Evolutionary conservation across 2,113 vertebrate species (phyloP), one percentile per base, ranked within the genome.

Genomic region (Athene noctua): DNA sequence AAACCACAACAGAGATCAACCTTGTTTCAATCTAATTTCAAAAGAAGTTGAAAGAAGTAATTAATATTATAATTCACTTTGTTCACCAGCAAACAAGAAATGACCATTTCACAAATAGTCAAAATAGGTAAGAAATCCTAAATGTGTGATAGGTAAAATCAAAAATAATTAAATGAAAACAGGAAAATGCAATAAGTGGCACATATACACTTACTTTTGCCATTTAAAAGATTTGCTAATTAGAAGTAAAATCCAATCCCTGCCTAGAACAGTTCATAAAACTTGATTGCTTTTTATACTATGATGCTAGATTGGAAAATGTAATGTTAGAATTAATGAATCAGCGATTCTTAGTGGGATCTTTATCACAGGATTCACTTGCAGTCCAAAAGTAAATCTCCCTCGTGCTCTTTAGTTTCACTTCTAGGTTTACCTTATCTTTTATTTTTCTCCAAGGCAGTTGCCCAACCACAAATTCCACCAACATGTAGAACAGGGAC

Each of bases 401-500:
- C 68, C n/a, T 62, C 10, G 3, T 25, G 52, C 42, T 61, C 27
- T 80, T 66, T 58, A 46, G 9, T 74, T 93, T 85, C 26, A 78
- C 71, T 82, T 94, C 74, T 62, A 92, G 62, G 88, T 93, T 98
- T 97, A 99, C 99, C 98, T 99, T 99, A 97, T 99, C 99, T 96
- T 99, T 99, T 97, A 99, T 99, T 98, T 99, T 99, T 96, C 99
- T 99, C 99, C 99, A 99, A n/a, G 99, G 99, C 92, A 99, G 94
- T 90, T 99, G 99, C 52, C 99, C 99, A 77, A 99, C 98, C 75
- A 99, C 98, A 97, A 99, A 99, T 94, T 99, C 99, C 93, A 99
- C 99, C 97, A 99, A 97, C 99, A 99, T 99, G 98, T 99, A 99
- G 98, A 99, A 99, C 46, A 99, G 98, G 94, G 99, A 99, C 99